Percentiles rank a stretch among this genome's conserved stretches.
phyloP scores from a whole-genome alignment of 2,113 vertebrate genomes.

The Pollachius pollachius region DNA sequence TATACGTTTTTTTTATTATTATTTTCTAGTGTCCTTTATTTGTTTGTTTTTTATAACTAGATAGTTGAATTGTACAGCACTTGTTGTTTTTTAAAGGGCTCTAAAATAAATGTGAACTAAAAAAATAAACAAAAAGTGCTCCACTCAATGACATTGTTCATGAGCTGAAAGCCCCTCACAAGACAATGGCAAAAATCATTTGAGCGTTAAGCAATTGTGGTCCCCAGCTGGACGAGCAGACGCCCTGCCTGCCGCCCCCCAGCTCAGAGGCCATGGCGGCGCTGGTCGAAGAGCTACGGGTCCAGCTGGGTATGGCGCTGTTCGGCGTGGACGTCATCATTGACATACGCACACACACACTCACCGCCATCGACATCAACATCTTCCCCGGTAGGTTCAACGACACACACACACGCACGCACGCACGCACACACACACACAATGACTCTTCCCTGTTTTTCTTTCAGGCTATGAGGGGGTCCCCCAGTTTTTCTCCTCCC shows the following conservation, averaged over 20 bases:
- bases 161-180: not conserved
- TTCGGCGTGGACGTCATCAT: constrained; percentile 78
- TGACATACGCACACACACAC: constrained; percentile 64
- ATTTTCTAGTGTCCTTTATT: no score
- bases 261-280: constrained; percentile 57
- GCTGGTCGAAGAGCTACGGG: constrained; percentile 63
- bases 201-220: not conserved
- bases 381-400: constrained; percentile 69
- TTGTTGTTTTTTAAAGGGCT: no score
- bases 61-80: no score
- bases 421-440: not conserved
- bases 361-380: constrained; percentile 76
- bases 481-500: constrained; percentile 71
- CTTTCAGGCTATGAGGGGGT: constrained; percentile 73
- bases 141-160: no score
- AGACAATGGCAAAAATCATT: not conserved
- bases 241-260: constrained; percentile 55
- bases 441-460: constrained; percentile 7
- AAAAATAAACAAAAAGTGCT: no score
- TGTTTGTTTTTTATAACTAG: no score
- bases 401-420: not conserved
- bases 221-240: constrained; percentile 63
- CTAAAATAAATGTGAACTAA: no score
- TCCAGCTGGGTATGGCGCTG: constrained; percentile 70
- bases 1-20: no score